Base-by-base conservation (phyloP, 2,113 vertebrate genomes). In the Callopanchax toddi region DNA sequence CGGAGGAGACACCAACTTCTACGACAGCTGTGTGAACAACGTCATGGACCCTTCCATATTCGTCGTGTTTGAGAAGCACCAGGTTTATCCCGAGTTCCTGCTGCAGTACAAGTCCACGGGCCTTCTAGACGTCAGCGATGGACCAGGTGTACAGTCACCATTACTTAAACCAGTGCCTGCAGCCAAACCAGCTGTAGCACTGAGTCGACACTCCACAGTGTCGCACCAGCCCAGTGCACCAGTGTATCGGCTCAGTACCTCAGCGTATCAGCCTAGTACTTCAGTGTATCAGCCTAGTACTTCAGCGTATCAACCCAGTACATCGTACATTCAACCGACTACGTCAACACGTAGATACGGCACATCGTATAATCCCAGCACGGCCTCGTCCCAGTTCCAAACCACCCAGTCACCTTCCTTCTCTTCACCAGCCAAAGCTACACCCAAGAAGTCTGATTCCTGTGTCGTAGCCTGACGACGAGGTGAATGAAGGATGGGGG, bases 41-140 rank as follows among this genome's bases (percentile, higher is more conserved):
- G 2, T 52, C 21, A 56, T 18, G 0, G 60, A 94, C 39, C 97
- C 96, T 0, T 92, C 94, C 7, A 94, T 99, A 70, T 98, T 93
- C 25, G 95, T 99, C 16, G 80, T 98, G 69, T 99, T 98, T 44
- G 94, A 99, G 71, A 94, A 93, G 66, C 91, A 93, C 45, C 96
- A 98, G 85, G 84, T 95, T 67, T 99, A 98, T 75, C 96, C 97
- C 0, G 96, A 98, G 82, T 98, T 97, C 52, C 58, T 99, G 40
- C 93, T 99, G 51, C 78, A 93, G 23, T 99, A 98, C 51, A 66
- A 52, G 58, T 43, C 59, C 50, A 36, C 18, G 1, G 2, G 15
- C 0, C 34, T 20, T 0, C 13, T 26, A 0, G 11, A 0, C 1
- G 20, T 17, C 12, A 23, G 50, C 12, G 1, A 5, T 4, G 2